Percentiles rank a stretch among this genome's conserved stretches.
phyloP scores from a whole-genome alignment of 1,140 invertebrate species.

The Trichonephila inaurata region DNA sequence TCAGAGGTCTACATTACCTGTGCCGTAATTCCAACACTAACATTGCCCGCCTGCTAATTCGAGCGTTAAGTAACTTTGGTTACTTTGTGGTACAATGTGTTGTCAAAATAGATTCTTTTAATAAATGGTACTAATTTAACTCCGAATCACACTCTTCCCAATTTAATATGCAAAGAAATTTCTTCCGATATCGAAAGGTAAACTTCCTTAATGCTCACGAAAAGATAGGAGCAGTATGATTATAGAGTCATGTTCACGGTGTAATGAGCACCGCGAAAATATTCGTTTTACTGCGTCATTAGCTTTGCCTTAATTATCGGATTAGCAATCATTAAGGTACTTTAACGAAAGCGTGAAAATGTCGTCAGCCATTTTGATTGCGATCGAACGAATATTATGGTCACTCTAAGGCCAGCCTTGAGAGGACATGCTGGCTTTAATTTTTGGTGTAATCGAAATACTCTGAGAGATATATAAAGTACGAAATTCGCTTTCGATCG shows the following conservation, averaged over 20 bases:
- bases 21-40: background rate
- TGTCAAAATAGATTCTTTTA: background rate
- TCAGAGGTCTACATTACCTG: background rate
- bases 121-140: background rate
- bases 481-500: background rate
- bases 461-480: background rate
- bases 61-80: background rate
- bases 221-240: constrained; percentile 11
- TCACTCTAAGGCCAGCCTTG: background rate
- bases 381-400: constrained; percentile 61
- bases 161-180: background rate
- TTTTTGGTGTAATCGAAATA: constrained; percentile 49
- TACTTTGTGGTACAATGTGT: background rate
- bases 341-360: constrained; percentile 62
- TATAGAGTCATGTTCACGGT: constrained; percentile 18
- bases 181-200: background rate
- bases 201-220: background rate
- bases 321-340: constrained; percentile 69
- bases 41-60: too few species aligned
- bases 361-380: constrained; percentile 52
- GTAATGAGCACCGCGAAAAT: constrained; percentile 58
- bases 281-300: constrained; percentile 71
- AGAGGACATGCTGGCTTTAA: background rate
- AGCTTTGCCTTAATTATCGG: constrained; percentile 69
- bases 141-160: background rate